Conservation (phyloP, 2,888 invertebrate genomes). For the Hemaris fuciformis region DNA sequence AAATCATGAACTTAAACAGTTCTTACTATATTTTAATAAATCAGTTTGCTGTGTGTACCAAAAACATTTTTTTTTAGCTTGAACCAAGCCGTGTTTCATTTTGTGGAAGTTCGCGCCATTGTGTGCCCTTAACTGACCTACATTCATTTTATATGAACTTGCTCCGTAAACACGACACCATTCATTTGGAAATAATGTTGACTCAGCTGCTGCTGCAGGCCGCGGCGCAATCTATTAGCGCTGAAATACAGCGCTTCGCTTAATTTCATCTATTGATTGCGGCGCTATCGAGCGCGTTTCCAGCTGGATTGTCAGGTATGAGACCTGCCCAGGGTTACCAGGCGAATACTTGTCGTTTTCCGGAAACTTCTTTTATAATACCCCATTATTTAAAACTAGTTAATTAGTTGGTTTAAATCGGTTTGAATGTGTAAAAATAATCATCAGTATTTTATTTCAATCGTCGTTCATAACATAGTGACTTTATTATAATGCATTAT, state of each 20-base stretch:
- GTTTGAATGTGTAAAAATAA: too few species aligned
- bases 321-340: conserved; percentile 15
- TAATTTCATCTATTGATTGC: conserved; percentile 22
- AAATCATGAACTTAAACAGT: too few species aligned
- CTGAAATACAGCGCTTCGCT: conserved; percentile 16
- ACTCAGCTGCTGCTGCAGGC: conserved; percentile 24
- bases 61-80: too few species aligned
- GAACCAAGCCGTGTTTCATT: too few species aligned
- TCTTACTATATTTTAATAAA: too few species aligned
- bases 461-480: not conserved
- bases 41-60: too few species aligned
- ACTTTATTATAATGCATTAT: too few species aligned
- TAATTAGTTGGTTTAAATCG: too few species aligned
- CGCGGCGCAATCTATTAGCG: conserved; percentile 24
- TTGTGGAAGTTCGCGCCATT: not conserved
- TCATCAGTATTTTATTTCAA: not conserved
- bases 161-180: conserved; percentile 16
- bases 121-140: not conserved
- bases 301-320: conserved; percentile 24
- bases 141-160: not conserved
- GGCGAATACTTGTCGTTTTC: not conserved
- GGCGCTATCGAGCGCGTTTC: conserved; percentile 33
- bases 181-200: conserved; percentile 25
- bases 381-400: too few species aligned
- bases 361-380: not conserved